Evolutionary conservation across 2,888 invertebrate genomes (phyloP).

Genomic region (Caenorhabditis sp.): DNA sequence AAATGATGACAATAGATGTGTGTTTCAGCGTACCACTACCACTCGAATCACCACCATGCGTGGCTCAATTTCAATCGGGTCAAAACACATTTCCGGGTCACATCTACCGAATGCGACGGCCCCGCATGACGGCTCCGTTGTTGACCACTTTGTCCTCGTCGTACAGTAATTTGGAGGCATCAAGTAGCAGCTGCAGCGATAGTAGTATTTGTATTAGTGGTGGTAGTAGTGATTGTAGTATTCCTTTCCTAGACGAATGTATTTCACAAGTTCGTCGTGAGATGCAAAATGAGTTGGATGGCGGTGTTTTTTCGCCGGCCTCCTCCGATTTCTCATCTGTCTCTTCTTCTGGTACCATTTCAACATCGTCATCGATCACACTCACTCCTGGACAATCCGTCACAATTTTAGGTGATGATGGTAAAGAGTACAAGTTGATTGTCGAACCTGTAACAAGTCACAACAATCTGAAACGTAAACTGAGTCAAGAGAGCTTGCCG

Average conservation of each 20-base stretch:
- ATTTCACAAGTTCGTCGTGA: conserved; percentile 57
- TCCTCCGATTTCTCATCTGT: conserved; percentile 32
- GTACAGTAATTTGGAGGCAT: conserved; percentile 17
- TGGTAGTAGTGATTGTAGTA: background rate
- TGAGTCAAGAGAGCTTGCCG: background rate
- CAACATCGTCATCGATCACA: conserved; percentile 14
- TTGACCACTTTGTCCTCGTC: conserved; percentile 25
- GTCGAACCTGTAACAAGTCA: conserved; percentile 3
- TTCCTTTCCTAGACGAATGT: conserved; percentile 58
- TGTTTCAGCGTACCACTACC: conserved; percentile 37
- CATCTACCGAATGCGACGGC: conserved; percentile 12
- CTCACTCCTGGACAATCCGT: conserved; percentile 35
- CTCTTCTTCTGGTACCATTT: conserved; percentile 2
- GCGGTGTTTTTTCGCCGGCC: conserved; percentile 12
- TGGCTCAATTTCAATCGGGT: conserved; percentile 33
- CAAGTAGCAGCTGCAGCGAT: conserved; percentile 16
- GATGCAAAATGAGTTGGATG: conserved; percentile 42
- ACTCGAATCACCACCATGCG: conserved; percentile 23
- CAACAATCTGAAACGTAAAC: conserved; percentile 30
- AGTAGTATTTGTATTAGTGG: background rate
- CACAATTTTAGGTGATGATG: conserved; percentile 45
- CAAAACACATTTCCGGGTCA: conserved; percentile 20
- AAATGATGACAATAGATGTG: conserved; percentile 12
- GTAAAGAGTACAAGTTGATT: conserved; percentile 45
- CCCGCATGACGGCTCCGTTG: conserved; percentile 31